Evolutionary conservation across 2,888 invertebrate species (phyloP), one percentile per base, ranked within the genome.

Genomic region (Byasa hedistus): DNA sequence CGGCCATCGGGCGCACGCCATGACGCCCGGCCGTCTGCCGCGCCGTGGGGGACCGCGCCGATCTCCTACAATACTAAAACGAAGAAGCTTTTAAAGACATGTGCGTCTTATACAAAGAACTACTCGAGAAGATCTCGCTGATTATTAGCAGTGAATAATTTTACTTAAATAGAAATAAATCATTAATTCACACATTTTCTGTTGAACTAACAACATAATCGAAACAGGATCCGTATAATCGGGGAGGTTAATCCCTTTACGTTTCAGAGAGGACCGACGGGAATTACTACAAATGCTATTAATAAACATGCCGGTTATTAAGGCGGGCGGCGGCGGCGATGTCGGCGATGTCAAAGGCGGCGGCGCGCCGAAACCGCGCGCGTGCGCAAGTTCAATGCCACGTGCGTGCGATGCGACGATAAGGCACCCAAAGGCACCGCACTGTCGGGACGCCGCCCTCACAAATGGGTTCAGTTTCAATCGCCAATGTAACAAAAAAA

Each of bases 351-450:
- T 76, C 70, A 77, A 78, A 76, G 75, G 66, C 67, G 61, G 63
- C 65, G 61, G 64, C 69, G 64, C 65, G 36, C 44, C 57, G 56
- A 72, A 72, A 73, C 70, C 69, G 60, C 68, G 57, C 51, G 61
- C 66, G 66, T 61, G 73, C 75, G 71, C 73, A 86, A 85, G 86
- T 86, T 84, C 86, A 86, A 80, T 86, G 85, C 78, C 86, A 68
- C 74, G 77, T 76, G 78, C 79, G 74, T 74, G 75, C 75, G 83
- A 83, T 84, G 76, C 71, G 70, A 70, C 76, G 85, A 85, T 85
- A 83, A 78, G 74, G 74, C 71, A 79, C 77, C 79, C 78, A 76
- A 78, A 76, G 77, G 69, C 64, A 65, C 64, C 68, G 70, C 69
- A 66, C 65, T 58, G 69, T 59, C 61, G 54, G 70, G 69, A 64